Evolutionary conservation across 1,140 invertebrate species (phyloP), one percentile per base, ranked within the genome.

Genomic region (Sycophila sp.): DNA sequence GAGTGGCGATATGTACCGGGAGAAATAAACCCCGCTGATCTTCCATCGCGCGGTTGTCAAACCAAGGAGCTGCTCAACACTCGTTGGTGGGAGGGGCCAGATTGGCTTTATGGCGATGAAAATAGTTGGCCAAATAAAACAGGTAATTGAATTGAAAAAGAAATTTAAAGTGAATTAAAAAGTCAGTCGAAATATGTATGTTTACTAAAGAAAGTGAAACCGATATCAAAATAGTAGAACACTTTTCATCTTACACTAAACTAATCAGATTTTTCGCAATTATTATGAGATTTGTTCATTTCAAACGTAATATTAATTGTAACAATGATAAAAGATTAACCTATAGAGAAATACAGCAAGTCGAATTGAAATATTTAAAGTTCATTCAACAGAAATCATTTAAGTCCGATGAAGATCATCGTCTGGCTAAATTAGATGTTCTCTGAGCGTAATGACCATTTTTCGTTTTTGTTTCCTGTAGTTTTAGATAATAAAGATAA

Each of bases 31-130:
- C 83, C 85, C 8, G 85, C 83, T 17, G 84, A 87, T 73, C 67
- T 85, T 17, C 77, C 79, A 7, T 85, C 83, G 11, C 66, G 85
- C 71, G 84, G 85, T 30, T 83, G 79, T 72, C 30, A 65, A 6
- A 56, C 79, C 5, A 76, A 77, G 53, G 11, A 71, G 15, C 72
- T 86, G 11, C 24, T 81, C 8, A 69, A 82, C 28, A 78, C 76
- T 10, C 73, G 74, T 72, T 87, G 83, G 83, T 81, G 78, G 78
- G 78, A 85, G 72, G 80, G 85, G 13, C 81, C 85, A 6, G 36
- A 58, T 0, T 85, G 81, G 82, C 63, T 84, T 45, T 40, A 53
- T 11, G 17, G 40, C 2, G 13, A 42, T 7, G 8, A 51, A 36
- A 40, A 75, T 17, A 55, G 62, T 1, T 83, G 79, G 77, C 77